These are phyloP conservation scores for Margarornis squamiger DNA, from an alignment of 2,797 vertebrate species.

Conservation along the genomic window DNA sequence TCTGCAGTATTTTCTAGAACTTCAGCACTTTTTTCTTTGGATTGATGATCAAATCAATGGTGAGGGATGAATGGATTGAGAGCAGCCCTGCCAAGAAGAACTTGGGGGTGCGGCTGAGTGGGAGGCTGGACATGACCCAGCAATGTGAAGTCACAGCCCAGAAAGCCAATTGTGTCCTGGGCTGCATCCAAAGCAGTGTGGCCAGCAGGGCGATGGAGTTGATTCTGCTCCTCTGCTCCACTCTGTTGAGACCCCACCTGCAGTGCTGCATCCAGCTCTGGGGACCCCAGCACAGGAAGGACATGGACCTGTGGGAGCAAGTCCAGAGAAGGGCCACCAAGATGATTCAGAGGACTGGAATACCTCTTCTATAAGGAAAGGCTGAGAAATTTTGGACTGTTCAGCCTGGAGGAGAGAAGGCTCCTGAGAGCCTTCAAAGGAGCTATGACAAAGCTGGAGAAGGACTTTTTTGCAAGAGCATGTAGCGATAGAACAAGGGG, in stretches of 20 bases:
- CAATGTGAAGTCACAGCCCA: fast-evolving
- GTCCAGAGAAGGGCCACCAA: not conserved
- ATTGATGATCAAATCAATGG: conserved; percentile 1
- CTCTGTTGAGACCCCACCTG: not conserved
- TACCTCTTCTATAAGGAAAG: not conserved
- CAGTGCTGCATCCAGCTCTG: not conserved
- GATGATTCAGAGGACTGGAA: not conserved
- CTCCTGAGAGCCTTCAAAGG: not conserved
- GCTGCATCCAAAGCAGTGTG: fast-evolving
- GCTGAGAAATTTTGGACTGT: not conserved
- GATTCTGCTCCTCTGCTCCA: not conserved
- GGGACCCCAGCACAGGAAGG: not conserved
- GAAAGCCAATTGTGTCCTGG: fast-evolving
- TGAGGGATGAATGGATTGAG: not conserved
- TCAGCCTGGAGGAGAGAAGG: not conserved
- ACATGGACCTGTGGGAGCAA: not conserved
- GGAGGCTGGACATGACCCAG: not conserved
- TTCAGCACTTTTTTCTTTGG: conserved; percentile 44
- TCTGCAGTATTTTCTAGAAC: conserved; percentile 35
- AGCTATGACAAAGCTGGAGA: too few relatives aligned
- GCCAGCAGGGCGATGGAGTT: not conserved
- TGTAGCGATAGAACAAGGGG: not conserved
- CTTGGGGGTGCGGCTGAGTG: not conserved
- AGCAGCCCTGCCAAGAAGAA: not conserved
- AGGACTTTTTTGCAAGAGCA: not conserved